Evolutionary conservation across 2,113 vertebrate species (phyloP), one percentile per base, ranked within the genome.

Genomic region (Menura novaehollandiae): DNA sequence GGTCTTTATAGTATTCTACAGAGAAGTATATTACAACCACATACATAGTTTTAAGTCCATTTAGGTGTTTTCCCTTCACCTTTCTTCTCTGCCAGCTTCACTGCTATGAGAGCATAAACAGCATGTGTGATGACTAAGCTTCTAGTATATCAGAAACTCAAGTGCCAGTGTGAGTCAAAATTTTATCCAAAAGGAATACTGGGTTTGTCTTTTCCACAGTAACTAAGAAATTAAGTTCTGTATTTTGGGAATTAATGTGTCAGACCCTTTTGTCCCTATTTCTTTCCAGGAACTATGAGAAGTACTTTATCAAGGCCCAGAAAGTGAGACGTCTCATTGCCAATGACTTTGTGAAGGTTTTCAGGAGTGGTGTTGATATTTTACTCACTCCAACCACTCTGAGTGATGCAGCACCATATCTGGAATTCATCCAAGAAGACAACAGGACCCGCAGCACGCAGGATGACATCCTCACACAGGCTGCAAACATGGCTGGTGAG

Each of bases 371-470:
- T 3, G 96, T 99, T 9, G 98, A 99, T 60, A n/a, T 99, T 52
- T 97, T 99, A 75, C 98, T 99, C 43, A 99, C 99, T 18, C 99
- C 99, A 83, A 99, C 99, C 41, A 99, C 99, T 7, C 91, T 99
- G 86, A 96, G 86, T 1, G 98, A 99, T n/a, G 98, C 99, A 1
- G 84, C 97, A 1, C 88, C 96, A 0, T 99, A 99, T 68, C 6
- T 18, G 0, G 98, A 99, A 86, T 99, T 99, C 95, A 98, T 98
- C 93, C 98, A 98, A 92, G 99, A 99, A 94, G 99, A 99, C 98
- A 99, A 99, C 96, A 98, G 98, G 84, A 99, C 99, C 2, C 99
- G 99, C 96, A 99, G 99, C 0, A 49, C 97, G 0, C 99, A 99
- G 96, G 99, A 98, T 66, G 99, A 99, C 55, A 86, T 99, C 90